Evolutionary conservation across 2,113 vertebrate species (phyloP).

Genomic region (Hippocampus zosterae): DNA sequence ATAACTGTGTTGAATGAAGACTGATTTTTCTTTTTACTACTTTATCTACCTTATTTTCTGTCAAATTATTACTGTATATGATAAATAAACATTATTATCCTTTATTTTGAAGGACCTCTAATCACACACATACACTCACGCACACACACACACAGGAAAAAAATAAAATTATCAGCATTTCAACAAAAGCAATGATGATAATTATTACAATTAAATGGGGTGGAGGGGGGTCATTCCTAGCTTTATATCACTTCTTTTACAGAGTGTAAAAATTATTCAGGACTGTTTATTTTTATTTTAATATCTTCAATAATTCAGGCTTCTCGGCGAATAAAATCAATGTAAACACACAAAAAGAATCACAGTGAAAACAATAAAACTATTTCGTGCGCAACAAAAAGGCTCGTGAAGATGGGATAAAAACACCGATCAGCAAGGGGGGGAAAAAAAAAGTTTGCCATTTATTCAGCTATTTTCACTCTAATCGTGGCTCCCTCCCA

Average conservation of each 20-base stretch:
- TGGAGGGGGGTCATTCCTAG: not conserved
- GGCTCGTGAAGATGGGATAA: not conserved
- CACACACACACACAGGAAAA: not conserved
- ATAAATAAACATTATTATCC: no score
- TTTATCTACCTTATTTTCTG: no score
- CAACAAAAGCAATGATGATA: not conserved
- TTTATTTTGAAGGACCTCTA: no score
- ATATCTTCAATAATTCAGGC: not conserved
- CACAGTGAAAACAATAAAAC: slow-evolving; percentile 20
- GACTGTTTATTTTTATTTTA: not conserved
- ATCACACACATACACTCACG: not conserved
- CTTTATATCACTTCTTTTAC: not conserved
- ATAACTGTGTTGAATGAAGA: no score
- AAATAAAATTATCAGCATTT: not conserved
- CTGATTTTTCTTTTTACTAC: no score
- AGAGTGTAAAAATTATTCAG: not conserved
- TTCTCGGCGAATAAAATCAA: slow-evolving; percentile 12
- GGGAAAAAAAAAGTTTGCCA: slow-evolving; percentile 23
- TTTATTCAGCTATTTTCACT: slow-evolving; percentile 47
- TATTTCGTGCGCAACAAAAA: slow-evolving; percentile 3
- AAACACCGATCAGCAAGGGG: slow-evolving; percentile 2
- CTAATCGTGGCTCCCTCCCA: slow-evolving; percentile 46
- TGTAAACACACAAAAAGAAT: not conserved
- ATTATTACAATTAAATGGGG: not conserved
- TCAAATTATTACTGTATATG: no score